These are phyloP conservation scores for Tangara arthus DNA, from an alignment of 2,797 vertebrate species.

Conservation along the genomic window DNA sequence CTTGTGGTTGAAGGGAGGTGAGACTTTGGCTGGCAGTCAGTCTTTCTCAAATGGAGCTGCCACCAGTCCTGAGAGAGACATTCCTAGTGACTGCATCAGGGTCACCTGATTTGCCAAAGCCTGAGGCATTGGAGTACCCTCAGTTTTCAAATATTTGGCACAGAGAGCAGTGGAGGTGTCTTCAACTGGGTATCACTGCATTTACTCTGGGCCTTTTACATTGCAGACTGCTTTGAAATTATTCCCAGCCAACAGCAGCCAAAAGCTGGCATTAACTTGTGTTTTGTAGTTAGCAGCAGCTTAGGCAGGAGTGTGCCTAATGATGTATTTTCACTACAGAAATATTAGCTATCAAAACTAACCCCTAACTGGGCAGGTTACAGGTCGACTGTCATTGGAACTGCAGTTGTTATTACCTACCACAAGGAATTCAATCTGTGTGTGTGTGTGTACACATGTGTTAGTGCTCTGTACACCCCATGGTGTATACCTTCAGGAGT, in stretches of 20 bases:
- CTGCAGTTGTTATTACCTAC: background rate
- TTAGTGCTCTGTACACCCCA: background rate
- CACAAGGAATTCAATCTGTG: background rate
- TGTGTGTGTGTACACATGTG: background rate
- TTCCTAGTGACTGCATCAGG: background rate
- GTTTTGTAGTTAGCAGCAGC: background rate
- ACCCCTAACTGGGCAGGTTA: background rate
- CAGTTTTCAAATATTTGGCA: background rate
- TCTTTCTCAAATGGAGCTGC: background rate
- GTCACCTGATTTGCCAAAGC: background rate
- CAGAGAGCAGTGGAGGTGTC: background rate
- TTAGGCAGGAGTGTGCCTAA: background rate
- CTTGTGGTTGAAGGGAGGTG: background rate
- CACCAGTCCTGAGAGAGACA: background rate
- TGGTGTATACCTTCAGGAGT: fast-evolving
- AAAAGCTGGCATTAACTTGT: background rate
- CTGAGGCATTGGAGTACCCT: background rate
- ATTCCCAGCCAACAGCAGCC: background rate
- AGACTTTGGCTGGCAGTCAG: background rate
- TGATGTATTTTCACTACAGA: background rate
- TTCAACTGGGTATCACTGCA: fast-evolving
- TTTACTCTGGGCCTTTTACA: background rate
- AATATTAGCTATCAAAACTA: background rate
- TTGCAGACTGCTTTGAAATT: background rate
- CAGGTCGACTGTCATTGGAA: background rate